Percentiles rank a stretch among this genome's conserved stretches.
These are phyloP conservation scores for Himalopsyche tibetana DNA, from an alignment of 2,888 invertebrate genomes.

Conservation along the genomic window DNA sequence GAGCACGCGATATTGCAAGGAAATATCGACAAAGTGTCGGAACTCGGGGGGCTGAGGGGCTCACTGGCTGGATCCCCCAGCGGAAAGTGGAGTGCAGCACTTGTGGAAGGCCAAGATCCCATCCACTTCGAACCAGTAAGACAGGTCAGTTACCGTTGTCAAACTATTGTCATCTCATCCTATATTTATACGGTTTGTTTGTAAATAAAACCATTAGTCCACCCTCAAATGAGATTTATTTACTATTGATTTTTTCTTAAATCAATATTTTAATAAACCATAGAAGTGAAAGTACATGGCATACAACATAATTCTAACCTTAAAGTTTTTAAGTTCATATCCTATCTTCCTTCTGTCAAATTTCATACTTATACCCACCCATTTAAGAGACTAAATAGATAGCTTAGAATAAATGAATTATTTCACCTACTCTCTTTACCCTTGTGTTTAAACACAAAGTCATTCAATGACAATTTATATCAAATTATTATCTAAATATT, in stretches of 20 bases:
- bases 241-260: background rate
- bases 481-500: too few relatives aligned
- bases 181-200: background rate
- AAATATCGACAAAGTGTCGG: slow-evolving; percentile 65
- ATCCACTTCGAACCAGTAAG: slow-evolving; percentile 68
- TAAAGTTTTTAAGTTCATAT: background rate
- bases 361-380: background rate
- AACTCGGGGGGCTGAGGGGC: slow-evolving; percentile 63
- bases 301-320: slow-evolving; percentile 31
- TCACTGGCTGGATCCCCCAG: slow-evolving; percentile 64
- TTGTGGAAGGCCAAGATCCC: slow-evolving; percentile 68
- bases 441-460: background rate
- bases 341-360: background rate
- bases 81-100: slow-evolving; percentile 70
- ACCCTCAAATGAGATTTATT: background rate
- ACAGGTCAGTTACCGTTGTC: slow-evolving; percentile 59
- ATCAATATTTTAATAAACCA: too few relatives aligned
- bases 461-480: background rate
- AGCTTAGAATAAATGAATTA: too few relatives aligned
- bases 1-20: slow-evolving; percentile 65
- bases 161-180: slow-evolving; percentile 29
- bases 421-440: too few relatives aligned
- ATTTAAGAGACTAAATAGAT: too few relatives aligned
- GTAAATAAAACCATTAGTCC: background rate
- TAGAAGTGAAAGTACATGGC: background rate